A percentile compares a stretch with the other conserved stretches of the same genome.
These are phyloP conservation scores for Pangasius mekongensis DNA, from an alignment of 2,797 vertebrate species.

Conservation along the genomic window DNA sequence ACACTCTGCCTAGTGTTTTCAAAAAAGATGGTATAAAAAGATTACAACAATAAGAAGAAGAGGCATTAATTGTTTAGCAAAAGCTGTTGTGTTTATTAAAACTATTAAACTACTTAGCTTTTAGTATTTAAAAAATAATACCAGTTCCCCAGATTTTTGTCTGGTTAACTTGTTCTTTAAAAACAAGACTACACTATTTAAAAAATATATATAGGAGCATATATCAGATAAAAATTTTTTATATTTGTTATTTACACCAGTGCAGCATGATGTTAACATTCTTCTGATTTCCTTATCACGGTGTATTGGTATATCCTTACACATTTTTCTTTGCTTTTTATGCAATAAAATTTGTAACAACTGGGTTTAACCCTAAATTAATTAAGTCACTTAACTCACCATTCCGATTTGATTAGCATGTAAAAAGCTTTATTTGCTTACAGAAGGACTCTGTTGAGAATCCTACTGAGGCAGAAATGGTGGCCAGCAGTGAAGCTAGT, in stretches of 20 bases:
- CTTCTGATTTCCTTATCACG: neutral
- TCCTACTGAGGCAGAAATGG: slow-evolving; percentile 59
- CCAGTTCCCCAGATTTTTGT: neutral
- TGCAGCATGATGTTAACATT: neutral
- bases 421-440: slow-evolving; percentile 3
- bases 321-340: neutral
- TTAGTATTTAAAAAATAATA: neutral
- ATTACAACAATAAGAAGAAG: neutral
- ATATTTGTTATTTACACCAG: neutral
- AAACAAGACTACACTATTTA: neutral
- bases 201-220: neutral
- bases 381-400: neutral
- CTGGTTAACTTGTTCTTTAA: too few relatives aligned
- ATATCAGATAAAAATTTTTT: neutral
- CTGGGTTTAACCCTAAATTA: neutral
- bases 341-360: neutral
- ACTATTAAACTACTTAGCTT: neutral
- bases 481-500: slow-evolving; percentile 47
- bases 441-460: slow-evolving; percentile 60
- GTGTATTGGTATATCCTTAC: neutral
- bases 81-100: neutral
- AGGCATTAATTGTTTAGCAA: neutral
- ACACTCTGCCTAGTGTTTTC: neutral
- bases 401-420: neutral
- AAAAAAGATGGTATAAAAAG: neutral